phyloP scores from a whole-genome alignment of 2,797 vertebrate species.

The Semaprochilodus insignis region DNA sequence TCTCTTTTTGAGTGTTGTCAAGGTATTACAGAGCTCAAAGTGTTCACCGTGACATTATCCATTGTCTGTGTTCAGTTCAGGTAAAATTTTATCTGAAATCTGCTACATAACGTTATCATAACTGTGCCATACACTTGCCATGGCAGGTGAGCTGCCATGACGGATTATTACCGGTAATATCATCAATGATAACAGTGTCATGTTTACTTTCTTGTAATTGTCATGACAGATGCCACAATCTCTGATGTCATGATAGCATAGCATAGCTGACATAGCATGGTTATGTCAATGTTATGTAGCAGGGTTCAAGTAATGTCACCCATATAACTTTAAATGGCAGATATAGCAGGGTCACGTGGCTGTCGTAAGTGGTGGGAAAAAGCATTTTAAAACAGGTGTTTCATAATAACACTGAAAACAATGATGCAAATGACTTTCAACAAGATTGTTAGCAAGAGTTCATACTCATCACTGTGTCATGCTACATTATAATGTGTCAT shows the following conservation, averaged over 20 bases:
- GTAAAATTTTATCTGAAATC: not conserved
- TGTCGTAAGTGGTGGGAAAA: not conserved
- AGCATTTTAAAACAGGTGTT: too few relatives aligned
- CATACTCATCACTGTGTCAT: conserved; percentile 35
- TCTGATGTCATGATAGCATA: too few relatives aligned
- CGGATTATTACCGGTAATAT: too few relatives aligned
- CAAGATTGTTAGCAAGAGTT: conserved; percentile 17
- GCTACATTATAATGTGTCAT: not conserved
- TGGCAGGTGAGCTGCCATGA: too few relatives aligned
- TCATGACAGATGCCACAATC: too few relatives aligned
- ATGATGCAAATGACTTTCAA: conserved; percentile 21
- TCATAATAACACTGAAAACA: not conserved
- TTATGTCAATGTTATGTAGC: too few relatives aligned
- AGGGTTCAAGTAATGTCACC: too few relatives aligned
- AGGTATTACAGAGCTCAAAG: conserved; percentile 64
- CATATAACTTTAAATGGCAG: not conserved
- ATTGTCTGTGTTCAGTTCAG: conserved; percentile 45
- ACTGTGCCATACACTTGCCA: too few relatives aligned
- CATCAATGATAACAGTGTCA: too few relatives aligned
- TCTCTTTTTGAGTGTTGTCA: conserved; percentile 41
- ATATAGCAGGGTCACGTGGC: not conserved
- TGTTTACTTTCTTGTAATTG: too few relatives aligned
- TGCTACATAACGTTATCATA: too few relatives aligned
- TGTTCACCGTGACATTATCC: conserved; percentile 68
- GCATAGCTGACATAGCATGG: too few relatives aligned